phyloP scores from a whole-genome alignment of 2,888 invertebrate genomes.

The Neria commutata region DNA sequence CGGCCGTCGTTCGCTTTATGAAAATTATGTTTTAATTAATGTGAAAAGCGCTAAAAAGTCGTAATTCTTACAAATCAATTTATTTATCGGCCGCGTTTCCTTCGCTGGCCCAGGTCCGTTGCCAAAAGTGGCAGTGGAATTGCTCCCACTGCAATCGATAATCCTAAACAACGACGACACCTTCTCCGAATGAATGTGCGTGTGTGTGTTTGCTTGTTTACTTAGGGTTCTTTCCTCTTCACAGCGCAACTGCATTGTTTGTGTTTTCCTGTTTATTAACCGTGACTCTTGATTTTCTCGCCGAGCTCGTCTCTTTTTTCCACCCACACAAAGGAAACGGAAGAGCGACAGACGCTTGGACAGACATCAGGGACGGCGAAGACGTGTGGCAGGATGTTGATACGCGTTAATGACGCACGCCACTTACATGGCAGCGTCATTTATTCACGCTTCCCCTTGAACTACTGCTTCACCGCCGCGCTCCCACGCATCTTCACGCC shows the following conservation, averaged over 20 bases:
- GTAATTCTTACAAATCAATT: too few relatives aligned
- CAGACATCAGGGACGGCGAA: not conserved
- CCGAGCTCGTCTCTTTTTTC: not conserved
- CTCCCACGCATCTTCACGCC: not conserved
- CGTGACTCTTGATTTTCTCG: not conserved
- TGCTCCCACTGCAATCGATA: too few relatives aligned
- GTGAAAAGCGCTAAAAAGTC: too few relatives aligned
- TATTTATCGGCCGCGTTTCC: not conserved
- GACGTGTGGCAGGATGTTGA: not conserved
- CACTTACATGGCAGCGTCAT: not conserved
- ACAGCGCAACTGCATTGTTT: too few relatives aligned
- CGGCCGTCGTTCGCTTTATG: too few relatives aligned
- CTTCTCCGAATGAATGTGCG: too few relatives aligned
- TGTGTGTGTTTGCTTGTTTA: not conserved
- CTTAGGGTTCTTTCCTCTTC: not conserved
- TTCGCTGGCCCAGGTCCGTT: too few relatives aligned
- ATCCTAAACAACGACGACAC: too few relatives aligned
- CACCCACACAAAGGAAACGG: conserved; percentile 47
- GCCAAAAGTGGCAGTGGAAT: too few relatives aligned
- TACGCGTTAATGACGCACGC: not conserved
- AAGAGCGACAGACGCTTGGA: conserved; percentile 39
- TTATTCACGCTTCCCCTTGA: too few relatives aligned
- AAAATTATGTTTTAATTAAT: too few relatives aligned
- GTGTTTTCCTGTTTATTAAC: not conserved
- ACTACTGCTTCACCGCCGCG: not conserved